Evolutionary conservation across 1,140 invertebrate genomes (phyloP), one percentile per base, ranked within the genome.

Genomic region (Trichoplusia ni): DNA sequence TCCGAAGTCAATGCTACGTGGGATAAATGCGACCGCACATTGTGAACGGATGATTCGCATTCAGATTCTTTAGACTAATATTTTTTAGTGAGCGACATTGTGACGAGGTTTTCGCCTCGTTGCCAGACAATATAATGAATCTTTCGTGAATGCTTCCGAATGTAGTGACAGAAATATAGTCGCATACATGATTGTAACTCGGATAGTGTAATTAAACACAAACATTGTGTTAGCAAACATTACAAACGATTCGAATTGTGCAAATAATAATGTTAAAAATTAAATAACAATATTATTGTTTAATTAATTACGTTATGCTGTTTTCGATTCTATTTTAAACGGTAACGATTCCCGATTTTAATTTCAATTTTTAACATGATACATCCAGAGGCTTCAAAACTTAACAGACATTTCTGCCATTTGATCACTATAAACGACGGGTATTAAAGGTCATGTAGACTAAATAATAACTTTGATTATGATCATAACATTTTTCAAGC

Each of bases 11-110:
- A 38, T 38, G 5, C 47, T 14, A 18, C 4, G 9, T 18, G 11
- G 7, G 7, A 11, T 11, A 23, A 27, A 25, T 38, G 8, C 3
- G 51, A 40, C 14, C 51, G 6, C 7, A 38, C 51, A 38, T 54
- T 54, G 37, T 54, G 7, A 4, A 44, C 14, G 2, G 25, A 31
- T 42, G 54, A 58, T 11, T 42, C 53, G 37, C 23, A 19, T 40
- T 13, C 16, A 6, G 4, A 56, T 56, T 56, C 37, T 40, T 23
- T 18, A 49, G 38, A 21, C 7, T 8, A 31, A 38, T 44, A 31
- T n/a, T 58, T 58, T 58, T 58, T 16, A 33, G 33, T 54, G 9
- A 38, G 31, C 6, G 54, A 58, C 54, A 44, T 58, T n/a, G 25
- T 31, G 53, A 18, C 54, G 40, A 14, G 16, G 46, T 49, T 3